These are phyloP conservation scores for Lepidurus packardi DNA, from an alignment of 1,140 invertebrate genomes.

Conservation along the genomic window DNA sequence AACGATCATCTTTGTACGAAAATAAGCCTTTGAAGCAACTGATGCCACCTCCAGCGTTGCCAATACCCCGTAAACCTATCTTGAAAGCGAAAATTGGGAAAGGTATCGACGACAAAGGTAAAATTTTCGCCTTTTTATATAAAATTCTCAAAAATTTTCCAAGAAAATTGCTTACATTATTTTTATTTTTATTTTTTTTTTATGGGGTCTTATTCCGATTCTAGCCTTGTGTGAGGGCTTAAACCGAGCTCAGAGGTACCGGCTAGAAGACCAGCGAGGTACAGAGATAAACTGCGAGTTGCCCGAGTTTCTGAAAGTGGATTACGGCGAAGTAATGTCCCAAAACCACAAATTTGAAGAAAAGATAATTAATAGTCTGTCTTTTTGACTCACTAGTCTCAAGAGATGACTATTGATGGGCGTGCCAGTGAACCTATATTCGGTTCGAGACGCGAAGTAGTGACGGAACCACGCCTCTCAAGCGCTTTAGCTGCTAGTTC, in stretches of 20 bases:
- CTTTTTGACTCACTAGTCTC: constrained; percentile 24
- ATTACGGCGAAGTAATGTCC: background rate
- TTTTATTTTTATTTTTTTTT: constrained; percentile 34
- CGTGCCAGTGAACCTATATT: constrained; percentile 36
- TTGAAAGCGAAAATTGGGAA: background rate
- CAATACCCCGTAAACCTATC: background rate
- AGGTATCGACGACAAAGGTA: constrained; percentile 6
- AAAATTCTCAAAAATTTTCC: too few species aligned
- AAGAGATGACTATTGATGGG: constrained; percentile 39
- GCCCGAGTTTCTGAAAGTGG: constrained; percentile 65
- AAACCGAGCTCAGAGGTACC: constrained; percentile 63
- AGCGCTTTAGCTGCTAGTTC: constrained; percentile 17
- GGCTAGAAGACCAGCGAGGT: constrained; percentile 73
- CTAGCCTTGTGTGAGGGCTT: constrained; percentile 61
- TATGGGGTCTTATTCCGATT: too few species aligned
- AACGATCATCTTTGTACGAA: background rate
- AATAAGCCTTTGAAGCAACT: background rate
- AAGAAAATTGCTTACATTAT: background rate
- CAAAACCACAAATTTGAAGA: background rate
- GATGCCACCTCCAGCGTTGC: background rate
- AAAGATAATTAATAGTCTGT: constrained; percentile 1
- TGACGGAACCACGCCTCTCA: constrained; percentile 33
- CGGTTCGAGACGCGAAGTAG: constrained; percentile 34
- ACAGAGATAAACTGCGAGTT: constrained; percentile 74
- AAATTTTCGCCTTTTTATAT: background rate